Evolutionary conservation across 2,113 vertebrate genomes (phyloP), one percentile per base, ranked within the genome.

Genomic region (Myiopsitta monachus): DNA sequence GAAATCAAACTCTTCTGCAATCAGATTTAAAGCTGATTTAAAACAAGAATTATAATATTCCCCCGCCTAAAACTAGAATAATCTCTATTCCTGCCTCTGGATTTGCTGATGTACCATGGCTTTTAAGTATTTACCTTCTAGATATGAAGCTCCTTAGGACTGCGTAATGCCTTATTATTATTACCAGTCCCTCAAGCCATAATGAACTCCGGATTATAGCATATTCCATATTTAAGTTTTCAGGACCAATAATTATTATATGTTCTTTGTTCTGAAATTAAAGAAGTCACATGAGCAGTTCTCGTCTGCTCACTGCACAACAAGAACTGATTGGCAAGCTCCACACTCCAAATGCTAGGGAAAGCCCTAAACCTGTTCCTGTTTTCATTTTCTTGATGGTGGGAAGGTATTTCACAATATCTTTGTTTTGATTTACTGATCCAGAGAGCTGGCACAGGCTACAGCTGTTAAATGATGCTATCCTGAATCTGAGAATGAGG

Each of bases 121-220:
- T 96, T 96, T 96, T 94, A 97, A 94, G 88, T 94, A 95, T 94
- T 95, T 96, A 92, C 92, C 92, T 96, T 84, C 88, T 94, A 96
- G 91, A 97, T 95, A 92, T 66, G 88, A 93, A 95, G 77, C 80
- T 96, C 74, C 89, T 95, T 76, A 73, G 81, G 70, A 57, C 86
- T 95, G 67, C 1, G 0, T 96, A 95, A 96, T 92, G 59, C 86
- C 88, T 92, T 73, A 49, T 93, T 95, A 84, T 96, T 96, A 92
- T 89, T 92, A 85, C 90, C 55, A 92, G 79, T 84, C 73, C 80
- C 80, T 93, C 69, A 79, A 95, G 92, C 88, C 80, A 93, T 93
- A 92, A 95, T 93, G 90, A 92, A 90, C 80, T 91, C 64, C 38
- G 86, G 83, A 96, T 96, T 97, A 97, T 69, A 89, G 64, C 30